phyloP scores from a whole-genome alignment of 1,140 invertebrate genomes.

The Drosophila persimilis region DNA sequence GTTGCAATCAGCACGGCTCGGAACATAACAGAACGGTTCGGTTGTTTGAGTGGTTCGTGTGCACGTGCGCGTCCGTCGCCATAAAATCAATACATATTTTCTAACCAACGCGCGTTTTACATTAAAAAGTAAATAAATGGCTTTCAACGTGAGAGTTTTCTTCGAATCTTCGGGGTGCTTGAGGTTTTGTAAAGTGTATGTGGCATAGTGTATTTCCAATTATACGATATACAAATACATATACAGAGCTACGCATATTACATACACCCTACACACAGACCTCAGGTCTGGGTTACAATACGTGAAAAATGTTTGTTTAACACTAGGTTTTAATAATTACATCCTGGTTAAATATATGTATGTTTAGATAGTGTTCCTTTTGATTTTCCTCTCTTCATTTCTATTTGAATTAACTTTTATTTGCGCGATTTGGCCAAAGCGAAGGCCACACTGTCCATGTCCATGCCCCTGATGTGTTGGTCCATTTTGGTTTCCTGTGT shows the following conservation, averaged over 20 bases:
- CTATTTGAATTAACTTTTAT: slow-evolving; percentile 17
- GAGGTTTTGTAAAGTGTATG: slow-evolving; percentile 25
- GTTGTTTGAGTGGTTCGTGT: slow-evolving; percentile 1
- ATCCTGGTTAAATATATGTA: slow-evolving; percentile 49
- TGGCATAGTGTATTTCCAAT: slow-evolving; percentile 35
- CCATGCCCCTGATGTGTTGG: slow-evolving; percentile 20
- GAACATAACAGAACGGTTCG: not conserved
- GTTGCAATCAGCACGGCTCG: not conserved
- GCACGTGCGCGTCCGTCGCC: not conserved
- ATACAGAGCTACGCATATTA: slow-evolving; percentile 2
- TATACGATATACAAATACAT: slow-evolving; percentile 37
- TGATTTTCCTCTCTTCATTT: slow-evolving; percentile 21
- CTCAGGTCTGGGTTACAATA: slow-evolving; percentile 40
- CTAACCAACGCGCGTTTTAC: slow-evolving; percentile 1
- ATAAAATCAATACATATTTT: slow-evolving; percentile 62
- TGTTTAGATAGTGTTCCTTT: slow-evolving; percentile 45
- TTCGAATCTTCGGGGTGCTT: not conserved
- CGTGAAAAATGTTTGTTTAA: slow-evolving; percentile 48
- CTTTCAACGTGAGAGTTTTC: slow-evolving; percentile 6
- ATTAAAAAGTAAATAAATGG: slow-evolving; percentile 38
- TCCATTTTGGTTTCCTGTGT: slow-evolving; percentile 23
- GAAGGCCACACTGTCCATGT: slow-evolving; percentile 22
- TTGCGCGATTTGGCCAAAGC: slow-evolving; percentile 57
- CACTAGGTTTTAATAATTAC: slow-evolving; percentile 67
- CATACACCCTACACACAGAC: slow-evolving; percentile 21